These are phyloP conservation scores for Mnemiopsis leidyi DNA, from an alignment of 37 sponge, comb jelly and placozoan genomes.

Conservation along the genomic window DNA sequence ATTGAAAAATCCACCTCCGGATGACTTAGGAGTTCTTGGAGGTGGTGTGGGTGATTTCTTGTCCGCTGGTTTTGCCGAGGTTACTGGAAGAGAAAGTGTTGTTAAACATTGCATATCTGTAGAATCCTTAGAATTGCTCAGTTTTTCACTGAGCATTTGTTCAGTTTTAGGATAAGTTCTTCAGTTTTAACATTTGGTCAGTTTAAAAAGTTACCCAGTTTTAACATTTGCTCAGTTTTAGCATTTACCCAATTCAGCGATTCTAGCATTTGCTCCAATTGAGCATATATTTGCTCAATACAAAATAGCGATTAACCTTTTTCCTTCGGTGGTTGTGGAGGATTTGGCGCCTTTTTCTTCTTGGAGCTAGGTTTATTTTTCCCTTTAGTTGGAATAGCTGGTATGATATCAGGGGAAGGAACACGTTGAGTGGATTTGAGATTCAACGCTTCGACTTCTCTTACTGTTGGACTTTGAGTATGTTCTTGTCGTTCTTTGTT, in stretches of 20 bases:
- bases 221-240: too few species aligned
- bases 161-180: too few species aligned
- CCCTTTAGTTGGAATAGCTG: background rate
- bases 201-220: too few species aligned
- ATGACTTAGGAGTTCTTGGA: background rate
- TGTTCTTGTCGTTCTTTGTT: slow-evolving; percentile 7
- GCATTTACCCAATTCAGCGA: too few species aligned
- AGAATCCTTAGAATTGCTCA: too few species aligned
- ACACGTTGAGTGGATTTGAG: slow-evolving; percentile 14
- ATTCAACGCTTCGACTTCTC: background rate
- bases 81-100: too few species aligned
- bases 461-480: background rate
- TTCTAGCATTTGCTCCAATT: too few species aligned
- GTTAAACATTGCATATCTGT: too few species aligned
- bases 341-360: background rate
- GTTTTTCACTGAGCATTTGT: too few species aligned
- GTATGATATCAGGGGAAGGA: background rate
- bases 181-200: too few species aligned
- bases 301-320: too few species aligned
- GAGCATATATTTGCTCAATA: too few species aligned
- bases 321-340: background rate
- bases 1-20: background rate
- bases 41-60: background rate
- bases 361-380: background rate
- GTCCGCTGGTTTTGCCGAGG: background rate